These are phyloP conservation scores for Grammomys dolichurus DNA, from an alignment of 2,113 vertebrate genomes.

Conservation along the genomic window DNA sequence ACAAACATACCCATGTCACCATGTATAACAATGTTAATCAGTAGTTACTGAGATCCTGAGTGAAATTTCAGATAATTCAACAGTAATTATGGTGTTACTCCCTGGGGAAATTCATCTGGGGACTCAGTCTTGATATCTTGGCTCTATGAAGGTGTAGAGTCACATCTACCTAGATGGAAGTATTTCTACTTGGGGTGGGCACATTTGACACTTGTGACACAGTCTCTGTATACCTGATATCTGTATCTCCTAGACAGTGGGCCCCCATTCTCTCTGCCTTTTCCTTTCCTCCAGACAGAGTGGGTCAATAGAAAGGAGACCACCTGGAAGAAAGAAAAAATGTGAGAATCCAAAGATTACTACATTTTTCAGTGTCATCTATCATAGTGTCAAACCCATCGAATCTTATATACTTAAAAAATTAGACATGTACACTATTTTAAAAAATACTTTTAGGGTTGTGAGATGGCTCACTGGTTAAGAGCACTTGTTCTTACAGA, in stretches of 20 bases:
- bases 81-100: neutral
- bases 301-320: neutral
- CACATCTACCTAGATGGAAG: neutral
- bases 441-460: neutral
- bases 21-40: neutral
- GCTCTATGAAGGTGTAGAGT: neutral
- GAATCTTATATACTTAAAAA: neutral
- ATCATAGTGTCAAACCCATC: neutral
- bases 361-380: neutral
- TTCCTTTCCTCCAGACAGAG: neutral
- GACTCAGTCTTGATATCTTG: neutral
- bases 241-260: neutral
- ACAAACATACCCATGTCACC: neutral
- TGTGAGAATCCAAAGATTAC: neutral
- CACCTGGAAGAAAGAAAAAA: neutral
- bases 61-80: neutral
- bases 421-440: neutral
- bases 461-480: neutral
- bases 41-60: neutral
- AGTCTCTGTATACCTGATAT: neutral
- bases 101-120: neutral
- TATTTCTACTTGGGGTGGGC: neutral
- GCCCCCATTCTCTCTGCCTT: neutral
- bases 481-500: neutral
- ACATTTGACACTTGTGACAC: neutral